These are phyloP conservation scores for human (Homo sapiens) DNA, from an alignment of 2,113 vertebrate genomes.

Conservation along the genomic window DNA sequence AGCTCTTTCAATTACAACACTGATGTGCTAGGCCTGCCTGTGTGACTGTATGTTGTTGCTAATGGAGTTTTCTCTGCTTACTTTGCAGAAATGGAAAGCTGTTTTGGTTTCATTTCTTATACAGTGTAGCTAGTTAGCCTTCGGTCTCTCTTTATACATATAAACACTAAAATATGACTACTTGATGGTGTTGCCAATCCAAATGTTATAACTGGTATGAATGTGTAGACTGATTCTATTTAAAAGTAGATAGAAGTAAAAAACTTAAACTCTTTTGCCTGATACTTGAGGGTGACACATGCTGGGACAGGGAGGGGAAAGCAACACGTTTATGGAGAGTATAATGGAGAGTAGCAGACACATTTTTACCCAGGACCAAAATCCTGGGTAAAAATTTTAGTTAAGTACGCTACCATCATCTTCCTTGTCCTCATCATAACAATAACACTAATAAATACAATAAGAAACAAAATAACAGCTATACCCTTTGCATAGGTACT, in stretches of 20 bases:
- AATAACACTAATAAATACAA: neutral
- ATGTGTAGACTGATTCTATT: neutral
- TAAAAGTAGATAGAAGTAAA: slow-evolving; percentile 9
- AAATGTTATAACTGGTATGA: neutral
- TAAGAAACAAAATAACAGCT: neutral
- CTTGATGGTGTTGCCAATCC: neutral
- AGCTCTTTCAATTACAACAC: slow-evolving; percentile 10
- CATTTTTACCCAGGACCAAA: neutral
- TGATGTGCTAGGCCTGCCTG: neutral
- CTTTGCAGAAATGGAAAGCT: neutral
- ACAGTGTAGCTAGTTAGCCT: neutral
- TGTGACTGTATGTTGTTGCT: neutral
- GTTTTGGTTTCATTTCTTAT: neutral
- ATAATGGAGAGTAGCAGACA: too few species aligned
- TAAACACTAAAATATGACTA: neutral
- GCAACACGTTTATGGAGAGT: neutral
- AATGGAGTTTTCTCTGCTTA: neutral
- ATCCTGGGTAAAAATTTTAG: neutral
- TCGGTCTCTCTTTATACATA: neutral
- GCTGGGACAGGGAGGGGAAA: neutral
- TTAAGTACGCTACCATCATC: neutral
- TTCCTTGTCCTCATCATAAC: neutral
- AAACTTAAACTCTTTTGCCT: neutral
- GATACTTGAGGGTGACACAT: neutral
- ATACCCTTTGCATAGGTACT: neutral